phyloP scores from a whole-genome alignment of 2,888 invertebrate species.

The Arrhopalites spinosus region DNA sequence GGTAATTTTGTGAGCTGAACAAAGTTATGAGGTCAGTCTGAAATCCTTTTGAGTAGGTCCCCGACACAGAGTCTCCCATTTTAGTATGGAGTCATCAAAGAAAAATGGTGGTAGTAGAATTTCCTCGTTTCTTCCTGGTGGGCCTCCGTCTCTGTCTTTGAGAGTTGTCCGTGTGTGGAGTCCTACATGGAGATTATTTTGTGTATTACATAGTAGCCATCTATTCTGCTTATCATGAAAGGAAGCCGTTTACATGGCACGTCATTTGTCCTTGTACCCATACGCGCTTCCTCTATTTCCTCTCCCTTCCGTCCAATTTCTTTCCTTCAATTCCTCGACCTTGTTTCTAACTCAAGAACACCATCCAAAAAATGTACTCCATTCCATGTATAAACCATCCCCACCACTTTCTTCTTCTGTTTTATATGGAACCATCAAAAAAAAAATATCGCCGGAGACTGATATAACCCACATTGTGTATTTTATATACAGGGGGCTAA shows the following conservation, averaged over 20 bases:
- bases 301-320: neutral
- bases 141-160: too few species aligned
- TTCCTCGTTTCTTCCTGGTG: too few species aligned
- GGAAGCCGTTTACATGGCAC: constrained; percentile 15
- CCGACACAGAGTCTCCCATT: too few species aligned
- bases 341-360: neutral
- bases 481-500: too few species aligned
- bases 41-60: too few species aligned
- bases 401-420: neutral
- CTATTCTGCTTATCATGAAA: constrained; percentile 17
- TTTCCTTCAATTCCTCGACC: neutral
- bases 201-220: constrained; percentile 9
- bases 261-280: constrained; percentile 6
- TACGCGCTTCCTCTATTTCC: constrained; percentile 5
- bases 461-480: too few species aligned
- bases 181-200: constrained; percentile 6
- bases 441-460: too few species aligned
- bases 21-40: too few species aligned
- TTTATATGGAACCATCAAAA: neutral
- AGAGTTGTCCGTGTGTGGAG: neutral
- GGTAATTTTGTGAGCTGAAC: too few species aligned
- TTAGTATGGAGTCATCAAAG: too few species aligned
- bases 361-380: neutral
- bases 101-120: too few species aligned
- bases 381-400: too few species aligned